phyloP scores from a whole-genome alignment of 2,797 vertebrate genomes.

The Galago senegalensis region DNA sequence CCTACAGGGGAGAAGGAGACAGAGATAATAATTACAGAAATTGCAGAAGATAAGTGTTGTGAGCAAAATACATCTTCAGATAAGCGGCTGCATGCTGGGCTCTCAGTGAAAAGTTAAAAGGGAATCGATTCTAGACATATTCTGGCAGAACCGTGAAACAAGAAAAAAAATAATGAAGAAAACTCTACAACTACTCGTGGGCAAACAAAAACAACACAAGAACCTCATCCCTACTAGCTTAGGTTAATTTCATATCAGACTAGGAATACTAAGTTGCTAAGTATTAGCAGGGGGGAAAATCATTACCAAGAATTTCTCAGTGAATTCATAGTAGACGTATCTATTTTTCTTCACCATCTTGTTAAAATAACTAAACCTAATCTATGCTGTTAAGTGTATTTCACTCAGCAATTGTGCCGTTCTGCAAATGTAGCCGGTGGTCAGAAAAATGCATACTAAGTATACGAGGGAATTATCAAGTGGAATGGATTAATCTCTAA shows the following conservation, averaged over 20 bases:
- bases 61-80: too few species aligned
- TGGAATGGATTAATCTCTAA: background rate
- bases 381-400: too few species aligned
- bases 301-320: background rate
- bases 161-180: background rate
- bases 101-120: background rate
- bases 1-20: background rate
- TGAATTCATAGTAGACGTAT: background rate
- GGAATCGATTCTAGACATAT: background rate
- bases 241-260: background rate
- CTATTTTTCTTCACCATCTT: too few species aligned
- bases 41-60: accelerated
- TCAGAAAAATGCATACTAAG: background rate
- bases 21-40: background rate
- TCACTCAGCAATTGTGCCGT: accelerated
- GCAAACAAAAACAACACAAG: background rate
- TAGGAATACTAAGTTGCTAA: background rate
- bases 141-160: background rate
- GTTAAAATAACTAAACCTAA: background rate
- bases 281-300: accelerated
- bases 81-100: background rate
- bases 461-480: accelerated
- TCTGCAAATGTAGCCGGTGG: accelerated
- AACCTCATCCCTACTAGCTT: too few species aligned
- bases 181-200: background rate